Evolutionary conservation across 1,140 invertebrate species (phyloP).

Genomic region (Camponotus pennsylvanicus): DNA sequence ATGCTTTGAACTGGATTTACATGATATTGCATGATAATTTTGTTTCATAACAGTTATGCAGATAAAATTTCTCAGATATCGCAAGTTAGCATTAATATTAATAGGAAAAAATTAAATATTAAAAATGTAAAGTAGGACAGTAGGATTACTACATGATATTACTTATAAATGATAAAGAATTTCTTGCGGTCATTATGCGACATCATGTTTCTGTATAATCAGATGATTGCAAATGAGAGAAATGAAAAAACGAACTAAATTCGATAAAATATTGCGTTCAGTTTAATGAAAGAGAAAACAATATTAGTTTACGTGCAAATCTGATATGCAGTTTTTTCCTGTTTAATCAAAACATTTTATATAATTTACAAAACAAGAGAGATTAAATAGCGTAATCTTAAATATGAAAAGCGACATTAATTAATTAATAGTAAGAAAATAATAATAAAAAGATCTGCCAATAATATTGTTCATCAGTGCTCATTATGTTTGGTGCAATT

Average conservation of each 20-base stretch:
- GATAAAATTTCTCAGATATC: not conserved
- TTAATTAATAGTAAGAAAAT: constrained; percentile 15
- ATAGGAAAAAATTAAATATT: constrained; percentile 9
- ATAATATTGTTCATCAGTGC: constrained; percentile 11
- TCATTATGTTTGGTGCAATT: constrained; percentile 3
- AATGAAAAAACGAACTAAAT: not conserved
- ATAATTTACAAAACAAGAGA: not conserved
- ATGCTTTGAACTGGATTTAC: not conserved
- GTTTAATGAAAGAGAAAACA: no score
- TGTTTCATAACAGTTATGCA: not conserved
- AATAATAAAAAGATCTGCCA: not conserved
- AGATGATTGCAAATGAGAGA: not conserved
- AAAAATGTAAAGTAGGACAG: not conserved
- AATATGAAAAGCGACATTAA: no score
- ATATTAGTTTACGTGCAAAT: not conserved
- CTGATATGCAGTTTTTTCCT: not conserved
- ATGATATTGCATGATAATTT: not conserved
- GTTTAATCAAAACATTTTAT: not conserved
- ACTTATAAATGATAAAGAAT: not conserved
- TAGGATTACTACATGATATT: not conserved
- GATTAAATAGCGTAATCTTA: not conserved
- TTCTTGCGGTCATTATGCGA: not conserved
- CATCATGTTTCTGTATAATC: no score
- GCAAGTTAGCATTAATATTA: not conserved
- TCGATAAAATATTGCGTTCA: not conserved